Percentiles rank a stretch among this genome's conserved stretches.
Conservation (phyloP, 2,113 vertebrate species). For the Nanorana parkeri region DNA sequence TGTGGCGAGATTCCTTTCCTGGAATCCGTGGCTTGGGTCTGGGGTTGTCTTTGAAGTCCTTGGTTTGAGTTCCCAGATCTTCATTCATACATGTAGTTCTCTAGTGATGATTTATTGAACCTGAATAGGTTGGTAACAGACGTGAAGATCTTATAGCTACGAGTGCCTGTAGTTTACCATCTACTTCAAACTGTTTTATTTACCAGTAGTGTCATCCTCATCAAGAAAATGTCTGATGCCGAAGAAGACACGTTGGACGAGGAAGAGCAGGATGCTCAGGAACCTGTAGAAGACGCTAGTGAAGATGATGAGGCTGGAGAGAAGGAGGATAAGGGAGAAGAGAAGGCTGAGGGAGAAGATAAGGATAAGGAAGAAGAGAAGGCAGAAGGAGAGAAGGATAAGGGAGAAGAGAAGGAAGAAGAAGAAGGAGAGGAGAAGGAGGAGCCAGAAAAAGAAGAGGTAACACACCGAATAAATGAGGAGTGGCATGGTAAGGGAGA, state of each 20-base stretch:
- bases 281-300: slow-evolving; percentile 58
- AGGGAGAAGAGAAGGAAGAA: slow-evolving; percentile 8
- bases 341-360: slow-evolving; percentile 60
- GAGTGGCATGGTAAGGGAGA: neutral
- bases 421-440: neutral
- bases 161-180: neutral
- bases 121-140: too few relatives aligned
- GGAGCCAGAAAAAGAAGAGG: neutral
- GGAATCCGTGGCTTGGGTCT: too few relatives aligned
- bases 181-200: neutral
- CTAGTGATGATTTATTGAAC: too few relatives aligned
- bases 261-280: slow-evolving; percentile 48
- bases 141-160: too few relatives aligned
- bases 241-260: slow-evolving; percentile 60
- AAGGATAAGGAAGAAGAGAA: neutral
- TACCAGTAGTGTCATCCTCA: too few relatives aligned
- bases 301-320: slow-evolving; percentile 17
- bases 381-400: neutral
- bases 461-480: neutral
- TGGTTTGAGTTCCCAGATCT: too few relatives aligned
- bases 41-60: too few relatives aligned
- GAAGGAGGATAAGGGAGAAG: neutral
- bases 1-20: too few relatives aligned
- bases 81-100: too few relatives aligned
- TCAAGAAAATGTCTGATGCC: slow-evolving; percentile 67